Evolutionary conservation across 2,113 vertebrate species (phyloP), one percentile per base, ranked within the genome.

Genomic region (Siniperca chuatsi): DNA sequence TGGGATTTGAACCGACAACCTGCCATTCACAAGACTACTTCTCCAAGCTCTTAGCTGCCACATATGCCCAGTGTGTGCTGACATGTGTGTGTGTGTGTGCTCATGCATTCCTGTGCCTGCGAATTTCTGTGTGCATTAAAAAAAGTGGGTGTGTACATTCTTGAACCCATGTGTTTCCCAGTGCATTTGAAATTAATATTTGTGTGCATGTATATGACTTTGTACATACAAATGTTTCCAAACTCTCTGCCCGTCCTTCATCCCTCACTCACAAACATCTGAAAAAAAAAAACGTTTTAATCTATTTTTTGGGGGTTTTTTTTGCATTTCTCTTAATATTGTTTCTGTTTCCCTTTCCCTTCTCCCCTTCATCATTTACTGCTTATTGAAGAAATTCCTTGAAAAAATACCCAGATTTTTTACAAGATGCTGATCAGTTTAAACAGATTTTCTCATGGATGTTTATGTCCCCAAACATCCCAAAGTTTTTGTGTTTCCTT

Each of bases 1-100:
- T 64, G 66, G 66, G 79, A 58, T 66, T 83, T 35, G 67, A 66
- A 74, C 74, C 1, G n/a, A 67, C 75, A 78, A 69, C 62, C 42
- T 65, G 23, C 23, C 13, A 23, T 54, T 80, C 72, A 77, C 54
- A 25, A 54, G 25, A 78, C 64, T 65, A 9, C 15, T 23, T 74
- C 48, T 35, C 20, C 25, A 46, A 78, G 52, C 57, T 58, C 33
- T 65, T 13, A 21, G 46, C 71, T 65, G 62, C 75, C 58, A 82
- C 75, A 65, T 35, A 25, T 40, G 57, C 29, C 69, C 29, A 75
- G 4, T 76, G 52, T 61, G 62, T 52, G 55, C 77, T 48, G 23
- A 35, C 7, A 4, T 67, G 42, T 33, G 29, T 50, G 25, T 60
- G 4, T 6, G 2, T 50, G 33, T 16, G 55, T 33, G 29, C 18